A percentile compares a stretch with the other conserved stretches of the same genome.
Evolutionary conservation across 2,797 vertebrate genomes (phyloP).

Genomic region (Vipera ursinii): DNA sequence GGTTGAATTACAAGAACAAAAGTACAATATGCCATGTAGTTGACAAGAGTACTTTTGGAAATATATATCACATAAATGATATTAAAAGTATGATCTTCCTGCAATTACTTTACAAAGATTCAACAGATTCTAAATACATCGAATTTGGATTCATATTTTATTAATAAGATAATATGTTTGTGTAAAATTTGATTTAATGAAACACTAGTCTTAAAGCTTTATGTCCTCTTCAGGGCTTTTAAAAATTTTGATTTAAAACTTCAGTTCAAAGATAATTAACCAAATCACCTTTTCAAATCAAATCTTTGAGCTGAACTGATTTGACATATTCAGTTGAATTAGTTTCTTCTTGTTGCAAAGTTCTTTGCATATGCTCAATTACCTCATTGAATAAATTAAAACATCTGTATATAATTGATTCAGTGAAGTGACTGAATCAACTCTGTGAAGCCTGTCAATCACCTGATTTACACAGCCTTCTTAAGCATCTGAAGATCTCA

Average conservation of each 20-base stretch:
- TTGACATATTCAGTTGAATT: neutral
- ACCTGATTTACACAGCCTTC: neutral
- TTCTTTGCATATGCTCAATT: neutral
- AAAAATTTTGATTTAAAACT: neutral
- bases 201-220: neutral
- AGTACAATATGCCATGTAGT: constrained; percentile 3
- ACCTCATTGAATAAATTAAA: neutral
- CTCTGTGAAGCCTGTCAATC: neutral
- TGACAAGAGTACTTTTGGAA: neutral
- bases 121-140: neutral
- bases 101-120: neutral
- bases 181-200: neutral
- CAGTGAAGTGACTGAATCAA: neutral
- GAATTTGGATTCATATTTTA: neutral
- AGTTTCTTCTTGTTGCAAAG: neutral
- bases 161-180: neutral
- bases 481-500: neutral
- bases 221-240: neutral
- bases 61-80: neutral
- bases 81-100: neutral
- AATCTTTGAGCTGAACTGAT: neutral
- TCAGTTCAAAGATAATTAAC: neutral
- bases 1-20: neutral
- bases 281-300: neutral
- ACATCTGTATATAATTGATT: neutral